Base-by-base conservation (phyloP, 2,888 invertebrate genomes). In the Drosophila birchii region DNA sequence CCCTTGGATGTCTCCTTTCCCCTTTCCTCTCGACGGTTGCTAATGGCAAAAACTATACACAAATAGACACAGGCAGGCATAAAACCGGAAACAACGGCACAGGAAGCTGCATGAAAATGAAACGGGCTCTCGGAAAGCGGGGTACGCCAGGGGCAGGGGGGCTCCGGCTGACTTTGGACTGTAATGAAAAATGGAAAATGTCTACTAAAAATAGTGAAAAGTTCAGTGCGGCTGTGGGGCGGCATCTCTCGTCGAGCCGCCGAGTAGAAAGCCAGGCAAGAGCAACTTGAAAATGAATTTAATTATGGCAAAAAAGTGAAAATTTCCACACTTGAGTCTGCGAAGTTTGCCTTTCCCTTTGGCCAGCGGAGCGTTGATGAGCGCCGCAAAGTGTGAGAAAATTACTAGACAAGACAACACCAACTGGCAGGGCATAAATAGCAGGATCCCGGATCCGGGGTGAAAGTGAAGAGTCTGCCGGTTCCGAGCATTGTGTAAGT, bases 251-350 rank as follows among this genome's bases (percentile, higher is more conserved):
- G 76, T 63, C 39, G 58, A 56, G 59, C 47, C 63, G 68, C 63
- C 36, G 45, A 56, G 58, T 43, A 60, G 64, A 58, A 62, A 69
- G 75, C 66, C 59, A 55, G 69, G 68, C 67, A 70, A 75, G 72
- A 75, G 72, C 67, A 82, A 85, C 82, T 78, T 78, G 63, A 83
- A 89, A 81, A 91, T 82, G 80, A 89, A 89, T 91, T 90, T 90
- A 90, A 90, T 91, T 90, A 90, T 83, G 81, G 78, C 78, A 81
- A 81, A 88, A 90, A 90, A 90, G 89, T 90, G 90, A 89, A 90
- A 91, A 86, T 87, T 86, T 86, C 81, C 80, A 91, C 89, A 90
- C 91, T 90, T 82, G 76, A 83, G 80, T 88, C 88, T 80, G 79
- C 56, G 74, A 90, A 88, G 79, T 90, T 90, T 89, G 43, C 78